phyloP scores from a whole-genome alignment of 2,888 invertebrate species.

The Agrochola lota region DNA sequence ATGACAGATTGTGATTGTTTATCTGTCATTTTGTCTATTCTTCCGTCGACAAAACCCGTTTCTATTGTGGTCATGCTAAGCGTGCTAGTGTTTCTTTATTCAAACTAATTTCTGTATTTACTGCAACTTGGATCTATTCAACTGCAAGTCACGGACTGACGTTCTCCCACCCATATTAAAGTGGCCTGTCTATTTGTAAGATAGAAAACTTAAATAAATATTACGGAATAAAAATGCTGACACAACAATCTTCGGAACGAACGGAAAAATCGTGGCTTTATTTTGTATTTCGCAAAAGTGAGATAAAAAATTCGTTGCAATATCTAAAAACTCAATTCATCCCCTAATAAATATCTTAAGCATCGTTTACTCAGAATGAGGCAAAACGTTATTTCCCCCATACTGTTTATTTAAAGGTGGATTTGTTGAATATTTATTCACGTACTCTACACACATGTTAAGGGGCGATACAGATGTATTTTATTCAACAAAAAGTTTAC shows the following conservation, averaged over 20 bases:
- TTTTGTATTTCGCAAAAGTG: conserved; percentile 69
- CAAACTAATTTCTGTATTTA: conserved; percentile 31
- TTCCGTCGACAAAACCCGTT: no score
- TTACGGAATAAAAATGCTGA: conserved; percentile 28
- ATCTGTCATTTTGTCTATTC: no score
- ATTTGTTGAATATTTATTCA: conserved; percentile 89
- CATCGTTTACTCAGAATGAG: conserved; percentile 89
- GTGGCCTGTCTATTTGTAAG: conserved; percentile 26
- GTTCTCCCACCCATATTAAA: conserved; percentile 26
- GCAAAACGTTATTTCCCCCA: conserved; percentile 87
- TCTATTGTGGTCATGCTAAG: no score
- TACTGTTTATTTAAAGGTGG: conserved; percentile 90
- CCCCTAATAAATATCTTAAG: conserved; percentile 89
- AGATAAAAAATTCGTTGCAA: conserved; percentile 78
- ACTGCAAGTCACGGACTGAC: conserved; percentile 30
- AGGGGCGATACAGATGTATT: conserved; percentile 69
- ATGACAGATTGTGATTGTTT: no score
- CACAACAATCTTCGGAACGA: conserved; percentile 35
- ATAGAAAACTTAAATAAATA: conserved; percentile 49
- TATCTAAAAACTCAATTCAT: conserved; percentile 87
- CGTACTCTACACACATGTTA: conserved; percentile 77
- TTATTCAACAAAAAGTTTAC: conserved; percentile 62
- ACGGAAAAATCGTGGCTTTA: conserved; percentile 53
- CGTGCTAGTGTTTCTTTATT: conserved; percentile 24
- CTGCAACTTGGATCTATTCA: conserved; percentile 33